These are phyloP conservation scores for Pseudoatta argentina DNA, from an alignment of 1,140 invertebrate genomes.

Conservation along the genomic window DNA sequence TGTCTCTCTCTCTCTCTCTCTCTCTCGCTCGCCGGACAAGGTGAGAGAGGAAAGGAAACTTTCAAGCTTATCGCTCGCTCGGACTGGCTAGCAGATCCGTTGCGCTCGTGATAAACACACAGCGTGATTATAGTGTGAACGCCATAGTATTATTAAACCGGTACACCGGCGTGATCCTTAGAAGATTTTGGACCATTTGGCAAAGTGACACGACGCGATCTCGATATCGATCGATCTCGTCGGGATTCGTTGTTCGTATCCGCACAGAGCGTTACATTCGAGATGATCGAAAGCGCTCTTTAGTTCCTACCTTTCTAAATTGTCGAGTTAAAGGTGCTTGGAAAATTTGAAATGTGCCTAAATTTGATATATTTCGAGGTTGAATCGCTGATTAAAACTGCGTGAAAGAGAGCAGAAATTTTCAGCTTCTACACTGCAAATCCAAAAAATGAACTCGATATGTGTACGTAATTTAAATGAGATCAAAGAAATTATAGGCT, in stretches of 20 bases:
- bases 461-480: no score
- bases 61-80: slow-evolving; percentile 73
- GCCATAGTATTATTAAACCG: slow-evolving; percentile 32
- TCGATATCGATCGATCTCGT: slow-evolving; percentile 45
- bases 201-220: slow-evolving; percentile 49
- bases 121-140: slow-evolving; percentile 62
- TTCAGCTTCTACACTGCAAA: neutral
- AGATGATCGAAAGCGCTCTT: slow-evolving; percentile 3
- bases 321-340: neutral
- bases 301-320: slow-evolving; percentile 1
- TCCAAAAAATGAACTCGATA: no score
- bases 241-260: slow-evolving; percentile 1
- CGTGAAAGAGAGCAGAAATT: neutral
- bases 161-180: slow-evolving; percentile 65
- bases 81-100: slow-evolving; percentile 63
- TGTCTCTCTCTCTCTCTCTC: slow-evolving; percentile 38
- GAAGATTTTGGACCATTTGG: slow-evolving; percentile 72
- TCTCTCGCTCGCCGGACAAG: neutral
- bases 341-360: neutral
- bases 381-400: neutral
- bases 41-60: slow-evolving; percentile 11
- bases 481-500: no score
- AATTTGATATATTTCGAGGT: neutral
- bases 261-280: neutral
- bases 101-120: slow-evolving; percentile 57